phyloP scores from a whole-genome alignment of 1,140 invertebrate species.

The Ceratosolen solmsi region DNA sequence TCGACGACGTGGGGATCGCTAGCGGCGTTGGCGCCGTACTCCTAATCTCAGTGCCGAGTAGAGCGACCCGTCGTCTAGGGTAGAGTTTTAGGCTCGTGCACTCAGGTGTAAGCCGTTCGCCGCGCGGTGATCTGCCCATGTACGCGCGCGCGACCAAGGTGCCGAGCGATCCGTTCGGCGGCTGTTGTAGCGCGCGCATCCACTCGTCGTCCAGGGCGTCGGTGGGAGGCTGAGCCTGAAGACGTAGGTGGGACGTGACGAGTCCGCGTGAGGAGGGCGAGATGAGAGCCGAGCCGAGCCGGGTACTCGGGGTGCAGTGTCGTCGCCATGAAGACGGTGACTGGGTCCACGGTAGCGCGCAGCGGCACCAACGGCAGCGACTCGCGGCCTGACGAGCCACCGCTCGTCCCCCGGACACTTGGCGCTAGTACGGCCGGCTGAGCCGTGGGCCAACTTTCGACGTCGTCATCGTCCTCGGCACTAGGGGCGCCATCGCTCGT shows the following conservation, averaged over 20 bases:
- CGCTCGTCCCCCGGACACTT: background rate
- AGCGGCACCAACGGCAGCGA: background rate
- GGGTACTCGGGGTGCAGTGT: constrained; percentile 1
- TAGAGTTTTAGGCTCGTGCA: too few relatives aligned
- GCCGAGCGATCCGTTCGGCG: background rate
- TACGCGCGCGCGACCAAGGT: background rate
- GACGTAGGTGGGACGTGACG: too few relatives aligned
- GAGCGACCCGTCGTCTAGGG: background rate
- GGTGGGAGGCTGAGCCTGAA: too few relatives aligned
- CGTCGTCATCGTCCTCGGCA: background rate
- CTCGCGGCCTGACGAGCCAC: constrained; percentile 11
- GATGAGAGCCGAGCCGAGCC: constrained; percentile 11
- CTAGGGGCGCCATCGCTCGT: too few relatives aligned
- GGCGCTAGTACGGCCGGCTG: background rate
- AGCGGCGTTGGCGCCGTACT: background rate
- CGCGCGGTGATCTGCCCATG: background rate
- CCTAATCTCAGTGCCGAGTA: background rate
- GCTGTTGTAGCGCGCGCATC: background rate
- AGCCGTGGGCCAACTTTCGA: background rate
- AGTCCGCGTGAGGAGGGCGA: too few relatives aligned
- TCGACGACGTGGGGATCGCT: background rate
- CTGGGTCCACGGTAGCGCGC: background rate
- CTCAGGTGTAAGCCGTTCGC: too few relatives aligned
- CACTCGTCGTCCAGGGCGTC: too few relatives aligned
- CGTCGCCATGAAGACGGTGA: background rate